These are phyloP conservation scores for Phengaris alcon DNA, from an alignment of 2,888 invertebrate species.

Conservation along the genomic window DNA sequence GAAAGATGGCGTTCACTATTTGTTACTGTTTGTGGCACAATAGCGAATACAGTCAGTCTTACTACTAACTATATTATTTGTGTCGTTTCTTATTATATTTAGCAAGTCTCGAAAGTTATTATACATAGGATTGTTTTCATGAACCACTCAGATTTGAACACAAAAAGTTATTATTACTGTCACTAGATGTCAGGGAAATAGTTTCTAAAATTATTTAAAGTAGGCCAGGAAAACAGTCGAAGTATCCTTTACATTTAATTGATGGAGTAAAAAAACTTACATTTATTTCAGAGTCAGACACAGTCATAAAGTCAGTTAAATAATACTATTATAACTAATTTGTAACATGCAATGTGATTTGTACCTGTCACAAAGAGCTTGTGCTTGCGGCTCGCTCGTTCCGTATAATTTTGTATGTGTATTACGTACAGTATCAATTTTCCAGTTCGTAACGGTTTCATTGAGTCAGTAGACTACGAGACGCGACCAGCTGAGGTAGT, in stretches of 20 bases:
- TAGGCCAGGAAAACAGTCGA: not conserved
- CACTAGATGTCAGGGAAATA: not conserved
- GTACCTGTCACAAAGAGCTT: not conserved
- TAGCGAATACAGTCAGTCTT: conserved; percentile 12
- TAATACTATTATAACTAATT: conserved; percentile 2
- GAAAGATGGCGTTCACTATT: not conserved
- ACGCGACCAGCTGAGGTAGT: not conserved
- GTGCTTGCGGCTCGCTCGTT: not conserved
- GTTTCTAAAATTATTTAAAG: not conserved
- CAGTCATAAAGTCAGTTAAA: not conserved
- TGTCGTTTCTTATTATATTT: conserved; percentile 6
- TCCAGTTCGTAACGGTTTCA: not conserved
- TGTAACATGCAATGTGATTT: not conserved
- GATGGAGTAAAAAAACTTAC: not conserved
- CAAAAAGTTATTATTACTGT: not conserved
- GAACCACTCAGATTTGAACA: not conserved
- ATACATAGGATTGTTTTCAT: not conserved
- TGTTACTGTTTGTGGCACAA: not conserved
- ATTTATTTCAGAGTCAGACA: not conserved
- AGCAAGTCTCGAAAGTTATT: not conserved
- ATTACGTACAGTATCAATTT: too few relatives aligned
- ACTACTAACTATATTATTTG: not conserved
- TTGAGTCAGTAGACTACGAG: not conserved
- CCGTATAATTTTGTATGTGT: conserved; percentile 16
- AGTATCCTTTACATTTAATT: not conserved